Evolutionary conservation across 2,113 vertebrate genomes (phyloP).

Genomic region (Macheiramphus alcinus): DNA sequence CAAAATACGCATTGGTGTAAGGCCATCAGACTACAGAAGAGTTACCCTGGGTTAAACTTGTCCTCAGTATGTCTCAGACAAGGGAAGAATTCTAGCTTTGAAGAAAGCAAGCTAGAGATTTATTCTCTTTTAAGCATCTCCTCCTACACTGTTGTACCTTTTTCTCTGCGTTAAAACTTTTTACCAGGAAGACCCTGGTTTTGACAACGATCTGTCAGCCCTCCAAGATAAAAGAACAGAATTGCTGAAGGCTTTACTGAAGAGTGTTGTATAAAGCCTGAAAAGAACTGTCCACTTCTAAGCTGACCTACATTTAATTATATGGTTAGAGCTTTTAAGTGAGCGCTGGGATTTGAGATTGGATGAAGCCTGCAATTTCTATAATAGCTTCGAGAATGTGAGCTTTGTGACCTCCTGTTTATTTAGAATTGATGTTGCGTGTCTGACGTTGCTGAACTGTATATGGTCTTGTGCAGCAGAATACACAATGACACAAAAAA

Average conservation of each 20-base stretch:
- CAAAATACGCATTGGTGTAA: background rate
- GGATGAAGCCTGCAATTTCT: constrained; percentile 53
- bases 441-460: constrained; percentile 4
- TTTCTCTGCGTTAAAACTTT: background rate
- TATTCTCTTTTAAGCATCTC: constrained; percentile 32
- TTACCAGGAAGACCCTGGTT: constrained; percentile 2
- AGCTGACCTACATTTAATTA: constrained; percentile 54
- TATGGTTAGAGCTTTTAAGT: constrained; percentile 45
- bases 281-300: background rate
- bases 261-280: background rate
- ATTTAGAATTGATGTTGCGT: constrained; percentile 35
- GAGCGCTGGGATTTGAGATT: constrained; percentile 5
- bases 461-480: background rate
- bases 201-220: constrained; percentile 20
- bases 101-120: constrained; percentile 2
- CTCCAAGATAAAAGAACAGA: constrained; percentile 2
- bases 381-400: constrained; percentile 22
- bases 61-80: background rate
- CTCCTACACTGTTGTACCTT: constrained; percentile 31
- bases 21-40: background rate
- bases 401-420: constrained; percentile 58
- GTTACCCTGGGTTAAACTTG: constrained; percentile 17
- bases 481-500: background rate
- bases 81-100: background rate
- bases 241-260: background rate